Evolutionary conservation across 1,140 invertebrate species (phyloP), one percentile per base, ranked within the genome.

Genomic region (Ceratitis capitata): DNA sequence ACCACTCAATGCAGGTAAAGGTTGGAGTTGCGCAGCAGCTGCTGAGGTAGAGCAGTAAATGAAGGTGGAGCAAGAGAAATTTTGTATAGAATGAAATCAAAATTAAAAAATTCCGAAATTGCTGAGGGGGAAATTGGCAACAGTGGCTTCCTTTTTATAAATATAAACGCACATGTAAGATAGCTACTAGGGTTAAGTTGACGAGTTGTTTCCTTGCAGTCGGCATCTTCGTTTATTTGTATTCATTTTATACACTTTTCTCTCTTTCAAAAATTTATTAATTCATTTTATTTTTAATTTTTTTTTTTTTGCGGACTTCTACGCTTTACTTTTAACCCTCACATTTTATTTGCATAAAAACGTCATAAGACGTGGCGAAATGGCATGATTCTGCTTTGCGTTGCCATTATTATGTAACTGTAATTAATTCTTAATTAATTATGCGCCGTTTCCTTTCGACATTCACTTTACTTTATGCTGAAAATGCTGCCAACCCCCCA

Each of bases 401-500:
- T 39, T 45, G 39, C 39, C 69, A 78, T 26, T 45, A 78, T 45
- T 78, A 45, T 78, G 23, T 23, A 78, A 45, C 69, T 42, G 69
- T 78, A 78, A 78, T 78, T 78, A 78, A 45, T 42, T 78, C 39
- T 78, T 78, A 78, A 42, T 78, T 45, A 78, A 78, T 78, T 78
- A 45, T 78, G 69, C 69, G 39, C 39, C 39, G 9, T 78, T 78
- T 47, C 69, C 19, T 78, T 78, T 42, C 39, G 35, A n/a, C 35
- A 45, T 78, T 78, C 69, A 26, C 69, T 78, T 78, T 39, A 26
- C 69, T 78, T 45, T 39, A 42, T 32, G 19, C 39, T 9, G 6
- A n/a, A 16, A 78, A 16, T 39, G 29, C 10, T 14, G 16, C n/a
- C n/a, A n/a, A n/a, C n/a, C n/a, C n/a, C n/a, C n/a, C n/a, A n/a